Base-by-base conservation (phyloP, 2,113 vertebrate genomes). In the Jaculus jaculus region DNA sequence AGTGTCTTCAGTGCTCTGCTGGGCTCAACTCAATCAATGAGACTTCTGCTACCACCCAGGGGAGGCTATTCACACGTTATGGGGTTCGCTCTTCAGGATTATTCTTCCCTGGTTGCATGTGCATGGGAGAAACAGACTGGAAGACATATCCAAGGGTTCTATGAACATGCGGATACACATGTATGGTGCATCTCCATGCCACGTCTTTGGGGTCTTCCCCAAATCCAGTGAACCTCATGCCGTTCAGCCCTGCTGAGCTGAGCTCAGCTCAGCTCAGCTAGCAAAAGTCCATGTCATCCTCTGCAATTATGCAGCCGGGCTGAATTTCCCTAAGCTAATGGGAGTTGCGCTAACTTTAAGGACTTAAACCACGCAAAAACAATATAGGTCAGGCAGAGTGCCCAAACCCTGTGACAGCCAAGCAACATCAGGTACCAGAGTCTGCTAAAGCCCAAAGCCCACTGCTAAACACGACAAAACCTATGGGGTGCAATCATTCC, bases 281-380 rank as follows among this genome's bases (percentile, higher is more conserved):
- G 89, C 92, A 83, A 68, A 94, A 93, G 80, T 74, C 92, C 87
- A 82, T 3, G 2, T 95, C 89, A 92, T 95, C 86, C 81, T 92
- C 80, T 90, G 92, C 92, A 92, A 91, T 95, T 91, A 84, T 32
- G 77, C 88, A 89, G 86, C 89, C 72, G 6, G 37, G 61, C 15
- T 86, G 89, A 66, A 87, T 96, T 94, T 95, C 78, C 90, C 51
- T 69, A 89, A 77, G 95, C 95, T 94, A 96, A 97, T 95, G 96
- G 90, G 93, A 97, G 95, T 96, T 95, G 93, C 63, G 47, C 96
- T 94, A 97, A 97, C 95, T 97, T 97, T 97, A 91, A 96, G 80
- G 94, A 95, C 91, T 97, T 95, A 97, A 94, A 80, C 84, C 89
- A 92, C 74, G 92, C 87, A 69, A 80, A 63, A 73, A 92, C 89